These are phyloP conservation scores for silkworm (Bombyx mori) DNA, from an alignment of 1,140 invertebrate species.

Conservation along the genomic window ASM3026992v2 NC_085126.1:10502501-10503000, in stretches of 20 bases:
- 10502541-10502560: conserved; percentile 23
- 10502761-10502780: conserved; percentile 12
- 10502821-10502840: no score
- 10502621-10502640: conserved; percentile 49
- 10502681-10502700: conserved; percentile 34
- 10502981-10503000: no score
- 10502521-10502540: conserved; percentile 48
- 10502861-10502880: no score
- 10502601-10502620: conserved; percentile 67
- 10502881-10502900: no score
- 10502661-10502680: conserved; percentile 49
- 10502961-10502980: no score
- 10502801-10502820: no score
- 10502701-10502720: conserved; percentile 34
- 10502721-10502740: conserved; percentile 32
- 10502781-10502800: not conserved
- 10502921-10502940: no score
- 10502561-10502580: conserved; percentile 31
- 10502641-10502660: conserved; percentile 43
- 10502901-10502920: no score
- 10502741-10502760: conserved; percentile 20
- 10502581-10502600: conserved; percentile 57
- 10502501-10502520: conserved; percentile 30
- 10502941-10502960: no score
- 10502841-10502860: no score